phyloP scores from a whole-genome alignment of 2,888 invertebrate species.

The Caradrina kadenii region DNA sequence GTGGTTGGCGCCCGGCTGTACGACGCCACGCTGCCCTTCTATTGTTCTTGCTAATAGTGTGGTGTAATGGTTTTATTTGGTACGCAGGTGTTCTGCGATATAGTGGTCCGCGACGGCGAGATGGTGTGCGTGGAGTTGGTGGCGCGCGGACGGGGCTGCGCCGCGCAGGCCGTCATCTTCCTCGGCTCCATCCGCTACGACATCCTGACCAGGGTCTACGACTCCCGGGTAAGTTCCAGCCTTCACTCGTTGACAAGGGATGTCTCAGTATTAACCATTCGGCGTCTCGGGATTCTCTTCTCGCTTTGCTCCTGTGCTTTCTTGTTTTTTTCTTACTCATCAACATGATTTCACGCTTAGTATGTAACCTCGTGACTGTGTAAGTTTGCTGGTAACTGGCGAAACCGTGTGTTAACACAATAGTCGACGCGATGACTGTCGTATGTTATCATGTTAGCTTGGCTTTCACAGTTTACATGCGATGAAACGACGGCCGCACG shows the following conservation, averaged over 20 bases:
- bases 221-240: slow-evolving; percentile 94
- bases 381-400: background rate
- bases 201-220: slow-evolving; percentile 98
- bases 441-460: background rate
- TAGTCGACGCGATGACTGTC: slow-evolving; percentile 11
- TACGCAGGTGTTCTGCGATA: slow-evolving; percentile 96
- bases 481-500: background rate
- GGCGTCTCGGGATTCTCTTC: background rate
- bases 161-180: slow-evolving; percentile 98
- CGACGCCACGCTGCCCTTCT: background rate
- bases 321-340: background rate
- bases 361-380: background rate
- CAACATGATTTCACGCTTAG: background rate
- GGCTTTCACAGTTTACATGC: background rate
- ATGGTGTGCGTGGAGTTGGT: slow-evolving; percentile 99
- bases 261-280: background rate
- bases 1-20: background rate
- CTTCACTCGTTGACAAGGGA: background rate
- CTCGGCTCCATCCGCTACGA: slow-evolving; percentile 99
- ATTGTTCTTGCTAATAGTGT: background rate
- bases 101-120: slow-evolving; percentile 99
- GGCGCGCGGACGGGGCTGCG: slow-evolving; percentile 96
- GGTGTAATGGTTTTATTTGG: background rate
- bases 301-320: background rate
- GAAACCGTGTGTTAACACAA: slow-evolving; percentile 6